Evolutionary conservation across 2,113 vertebrate species (phyloP), one percentile per base, ranked within the genome.

Genomic region (Neogale vison): DNA sequence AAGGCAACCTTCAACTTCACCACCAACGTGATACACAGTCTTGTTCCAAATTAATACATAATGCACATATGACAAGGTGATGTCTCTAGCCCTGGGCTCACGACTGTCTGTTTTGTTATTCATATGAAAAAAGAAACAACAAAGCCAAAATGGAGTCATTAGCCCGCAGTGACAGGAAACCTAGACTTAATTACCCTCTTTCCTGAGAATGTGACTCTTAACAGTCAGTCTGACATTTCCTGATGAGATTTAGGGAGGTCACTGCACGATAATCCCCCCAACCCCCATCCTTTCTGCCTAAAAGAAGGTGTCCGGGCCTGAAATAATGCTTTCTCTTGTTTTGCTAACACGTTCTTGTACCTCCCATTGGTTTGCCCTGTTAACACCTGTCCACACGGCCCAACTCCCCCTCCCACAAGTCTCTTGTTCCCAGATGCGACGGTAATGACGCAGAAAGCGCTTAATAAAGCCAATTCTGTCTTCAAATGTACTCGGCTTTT

Each of bases 11-110:
- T 71, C 47, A 45, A 0, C n/a, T n/a, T 31, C 9, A 42, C 31
- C 0, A 6, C 31, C 52, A 21, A 0, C 0, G 36, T 14, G 4
- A 17, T 3, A 2, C 11, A 74, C 4, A 24, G 14, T 29, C 50
- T 21, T 20, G 10, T 11, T 67, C 45, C 81, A 59, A 36, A 31
- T 50, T 7, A 36, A 52, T 50, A 5, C 7, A 8, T 36, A 36
- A 29, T 23, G 10, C 17, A 47, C 23, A 71, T 29, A 18, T 2
- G 34, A 34, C 50, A 77, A 72, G 29, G 24, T 17, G 18, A 14
- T 7, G 13, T 39, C 59, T 80, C n/a, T 4, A 23, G 29, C 15
- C 17, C 29, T 20, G 42, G 31, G 9, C 15, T 9, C 8, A 15
- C 0, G 6, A 17, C 20, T 15, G 10, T 52, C 52, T 15, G 26